Percentiles rank a stretch among this genome's conserved stretches.
These are phyloP conservation scores for Pteropus rufus DNA, from an alignment of 2,797 vertebrate genomes.

Conservation along the genomic window DNA sequence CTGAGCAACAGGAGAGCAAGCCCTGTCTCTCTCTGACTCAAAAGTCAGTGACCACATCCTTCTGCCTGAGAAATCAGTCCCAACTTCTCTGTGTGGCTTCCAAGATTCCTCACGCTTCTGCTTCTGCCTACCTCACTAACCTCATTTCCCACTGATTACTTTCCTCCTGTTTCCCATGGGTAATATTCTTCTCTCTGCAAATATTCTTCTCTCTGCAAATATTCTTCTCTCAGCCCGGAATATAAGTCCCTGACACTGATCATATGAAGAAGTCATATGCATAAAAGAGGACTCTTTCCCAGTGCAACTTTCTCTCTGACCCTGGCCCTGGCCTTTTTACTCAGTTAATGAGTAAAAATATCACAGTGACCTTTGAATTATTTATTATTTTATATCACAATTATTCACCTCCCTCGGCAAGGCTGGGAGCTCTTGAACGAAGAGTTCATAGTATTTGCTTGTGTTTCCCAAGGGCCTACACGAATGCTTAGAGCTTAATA, in stretches of 20 bases:
- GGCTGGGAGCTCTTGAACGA: neutral
- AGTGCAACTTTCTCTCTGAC: neutral
- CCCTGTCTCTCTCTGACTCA: neutral
- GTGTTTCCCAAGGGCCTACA: neutral
- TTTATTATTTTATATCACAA: neutral
- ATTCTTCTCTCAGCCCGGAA: neutral
- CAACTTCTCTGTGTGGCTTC: neutral
- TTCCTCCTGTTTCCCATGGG: neutral
- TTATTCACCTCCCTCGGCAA: neutral
- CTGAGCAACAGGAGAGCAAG: neutral
- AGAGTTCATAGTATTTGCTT: neutral
- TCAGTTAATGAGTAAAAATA: neutral
- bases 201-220: too few species aligned
- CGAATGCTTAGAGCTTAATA: neutral
- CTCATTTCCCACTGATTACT: neutral
- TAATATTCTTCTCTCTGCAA: neutral
- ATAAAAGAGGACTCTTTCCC: neutral
- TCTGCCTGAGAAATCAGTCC: neutral
- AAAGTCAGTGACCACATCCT: neutral
- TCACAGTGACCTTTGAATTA: neutral
- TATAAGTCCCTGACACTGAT: neutral
- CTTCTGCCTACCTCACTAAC: neutral
- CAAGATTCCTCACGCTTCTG: neutral
- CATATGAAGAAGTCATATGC: neutral
- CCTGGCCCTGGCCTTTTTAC: neutral